Conservation (phyloP, 2,113 vertebrate species). For the Aix galericulata region DNA sequence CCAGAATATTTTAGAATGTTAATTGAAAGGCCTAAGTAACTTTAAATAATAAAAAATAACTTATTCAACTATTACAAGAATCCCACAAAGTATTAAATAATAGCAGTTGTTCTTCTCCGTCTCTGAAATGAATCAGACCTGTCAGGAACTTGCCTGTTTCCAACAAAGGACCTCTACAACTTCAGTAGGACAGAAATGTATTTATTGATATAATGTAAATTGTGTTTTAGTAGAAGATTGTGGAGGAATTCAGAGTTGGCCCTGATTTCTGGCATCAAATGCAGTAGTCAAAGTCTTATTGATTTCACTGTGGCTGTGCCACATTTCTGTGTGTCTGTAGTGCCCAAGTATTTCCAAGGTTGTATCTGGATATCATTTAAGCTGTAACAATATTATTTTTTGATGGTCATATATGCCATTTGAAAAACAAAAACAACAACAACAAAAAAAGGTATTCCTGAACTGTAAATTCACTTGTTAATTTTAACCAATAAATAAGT, state of each 20-base stretch:
- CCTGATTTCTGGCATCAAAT: not conserved
- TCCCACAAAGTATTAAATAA: not conserved
- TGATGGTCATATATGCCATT: too few relatives aligned
- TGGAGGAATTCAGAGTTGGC: not conserved
- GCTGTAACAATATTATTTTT: not conserved
- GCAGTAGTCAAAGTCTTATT: not conserved
- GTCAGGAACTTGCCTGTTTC: not conserved
- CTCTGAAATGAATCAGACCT: not conserved
- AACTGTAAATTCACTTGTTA: not conserved
- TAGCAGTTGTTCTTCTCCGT: not conserved
- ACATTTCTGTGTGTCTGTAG: not conserved
- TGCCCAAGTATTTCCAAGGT: not conserved
- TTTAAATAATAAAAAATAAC: not conserved
- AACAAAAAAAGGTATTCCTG: too few relatives aligned
- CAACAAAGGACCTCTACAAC: not conserved
- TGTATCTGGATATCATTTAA: not conserved
- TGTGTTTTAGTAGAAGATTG: not conserved
- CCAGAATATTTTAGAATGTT: not conserved
- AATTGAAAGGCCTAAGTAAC: not conserved
- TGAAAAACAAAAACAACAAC: not conserved
- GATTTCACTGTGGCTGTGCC: not conserved
- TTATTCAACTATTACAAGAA: not conserved
- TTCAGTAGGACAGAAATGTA: not conserved
- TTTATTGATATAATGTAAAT: not conserved
- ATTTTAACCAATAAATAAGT: not conserved